Base-by-base conservation (phyloP, 1,140 invertebrate species). In the Teleopsis dalmanni region DNA sequence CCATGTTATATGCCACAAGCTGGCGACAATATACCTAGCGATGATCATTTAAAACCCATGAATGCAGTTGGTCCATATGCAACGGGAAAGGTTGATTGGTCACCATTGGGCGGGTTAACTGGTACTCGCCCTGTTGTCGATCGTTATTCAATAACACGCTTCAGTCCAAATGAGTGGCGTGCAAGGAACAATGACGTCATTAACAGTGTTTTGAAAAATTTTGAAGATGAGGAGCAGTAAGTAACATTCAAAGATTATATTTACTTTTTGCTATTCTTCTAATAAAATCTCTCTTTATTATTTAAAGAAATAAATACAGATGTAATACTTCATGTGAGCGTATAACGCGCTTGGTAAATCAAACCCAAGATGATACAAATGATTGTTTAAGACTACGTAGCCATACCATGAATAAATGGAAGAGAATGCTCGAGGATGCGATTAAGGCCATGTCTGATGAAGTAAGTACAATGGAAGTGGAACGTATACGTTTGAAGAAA, bases 121-220 rank as follows among this genome's bases (percentile, higher is more conserved):
- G 83, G 83, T 2, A 78, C 82, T 0, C 74, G 83, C 52, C 84
- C 84, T 0, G 75, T 79, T 0, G 82, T 82, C 1, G 82, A 85
- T 69, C 82, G 81, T 58, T 87, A 87, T 60, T 83, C 83, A 1
- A 75, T 86, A 16, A 83, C 83, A 10, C 73, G 78, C 48, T 84
- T 77, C 57, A 84, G 81, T 46, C 72, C 80, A 1, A 77, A 73
- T 0, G 82, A 87, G 70, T 86, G 84, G 84, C 72, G 81, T 26
- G 65, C 75, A 41, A 78, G 79, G 34, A 85, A 85, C 4, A 67
- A 61, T 16, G 29, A 41, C 14, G 33, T 47, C 11, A 46, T 51
- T 25, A 44, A 51, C n/a, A 40, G 33, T 25, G 29, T 44, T 10
- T 7, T 41, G 0, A 51, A 47, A 43, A 45, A 46, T 34, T 14